Percentiles rank a stretch among this genome's conserved stretches.
Conservation (phyloP, 2,888 invertebrate genomes). For the Drosophila monieri region DNA sequence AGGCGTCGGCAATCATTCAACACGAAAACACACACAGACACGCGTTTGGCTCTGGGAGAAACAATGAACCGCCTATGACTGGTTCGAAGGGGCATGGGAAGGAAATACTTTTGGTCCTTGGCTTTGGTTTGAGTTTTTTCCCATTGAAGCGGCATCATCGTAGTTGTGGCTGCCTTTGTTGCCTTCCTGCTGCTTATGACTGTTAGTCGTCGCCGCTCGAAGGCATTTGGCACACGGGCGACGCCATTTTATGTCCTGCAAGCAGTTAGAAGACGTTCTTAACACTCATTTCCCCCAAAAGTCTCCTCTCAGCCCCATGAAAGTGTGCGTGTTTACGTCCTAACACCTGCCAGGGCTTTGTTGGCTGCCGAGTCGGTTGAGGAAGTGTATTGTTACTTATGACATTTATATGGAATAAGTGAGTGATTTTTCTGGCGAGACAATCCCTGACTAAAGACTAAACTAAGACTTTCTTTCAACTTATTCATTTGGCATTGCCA, state of each 20-base stretch:
- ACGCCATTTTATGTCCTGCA: constrained; percentile 24
- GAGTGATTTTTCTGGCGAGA: constrained; percentile 5
- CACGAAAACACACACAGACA: constrained; percentile 26
- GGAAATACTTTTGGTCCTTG: constrained; percentile 32
- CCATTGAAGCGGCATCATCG: constrained; percentile 33
- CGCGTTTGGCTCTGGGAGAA: constrained; percentile 16
- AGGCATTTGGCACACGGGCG: constrained; percentile 55
- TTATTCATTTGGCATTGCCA: not conserved
- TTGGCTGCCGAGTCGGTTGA: constrained; percentile 28
- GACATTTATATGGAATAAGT: constrained; percentile 22
- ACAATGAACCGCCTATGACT: constrained; percentile 51
- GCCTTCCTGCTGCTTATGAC: constrained; percentile 46
- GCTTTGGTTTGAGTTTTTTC: constrained; percentile 28
- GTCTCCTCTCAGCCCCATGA: not conserved
- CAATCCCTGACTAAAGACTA: too few species aligned
- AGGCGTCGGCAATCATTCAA: constrained; percentile 72
- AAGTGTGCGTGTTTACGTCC: constrained; percentile 49
- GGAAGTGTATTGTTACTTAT: constrained; percentile 20
- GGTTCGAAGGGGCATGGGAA: not conserved
- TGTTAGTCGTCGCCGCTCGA: constrained; percentile 53
- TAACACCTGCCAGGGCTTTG: constrained; percentile 57
- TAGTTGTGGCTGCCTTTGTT: constrained; percentile 17
- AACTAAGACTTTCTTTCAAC: not conserved
- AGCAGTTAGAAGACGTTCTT: constrained; percentile 37
- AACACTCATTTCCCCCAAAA: constrained; percentile 6